Evolutionary conservation across 2,113 vertebrate species (phyloP).

Genomic region (Mustelus asterias): DNA sequence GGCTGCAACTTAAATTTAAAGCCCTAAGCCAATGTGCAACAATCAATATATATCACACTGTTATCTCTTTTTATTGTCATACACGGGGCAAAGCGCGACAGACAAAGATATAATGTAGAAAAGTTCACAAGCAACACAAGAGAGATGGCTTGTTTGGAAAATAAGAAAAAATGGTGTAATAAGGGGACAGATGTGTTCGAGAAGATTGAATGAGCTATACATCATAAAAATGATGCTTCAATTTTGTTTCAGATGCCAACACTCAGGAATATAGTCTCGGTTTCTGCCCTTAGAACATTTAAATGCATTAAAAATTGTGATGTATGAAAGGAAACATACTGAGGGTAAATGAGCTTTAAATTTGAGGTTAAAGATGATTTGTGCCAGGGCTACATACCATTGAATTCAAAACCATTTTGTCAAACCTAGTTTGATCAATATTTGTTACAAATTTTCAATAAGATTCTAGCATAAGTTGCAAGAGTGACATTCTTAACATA

Average conservation of each 20-base stretch:
- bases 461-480: background rate
- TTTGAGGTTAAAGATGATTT: background rate
- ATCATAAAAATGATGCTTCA: background rate
- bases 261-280: background rate
- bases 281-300: slow-evolving; percentile 8
- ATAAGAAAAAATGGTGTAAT: background rate
- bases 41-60: background rate
- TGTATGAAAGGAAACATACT: background rate
- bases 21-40: background rate
- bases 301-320: slow-evolving; percentile 8
- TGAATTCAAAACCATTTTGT: slow-evolving; percentile 1
- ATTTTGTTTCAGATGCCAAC: slow-evolving; percentile 25
- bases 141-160: slow-evolving; percentile 15
- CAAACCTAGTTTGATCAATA: background rate
- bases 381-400: background rate
- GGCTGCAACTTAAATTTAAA: background rate
- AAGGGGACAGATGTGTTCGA: background rate
- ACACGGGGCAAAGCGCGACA: background rate
- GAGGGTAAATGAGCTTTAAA: slow-evolving; percentile 12
- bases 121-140: background rate
- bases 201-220: background rate
- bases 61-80: background rate
- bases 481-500: too few relatives aligned
- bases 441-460: background rate
- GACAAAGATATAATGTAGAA: background rate